Evolutionary conservation across 2,113 vertebrate species (phyloP).

Genomic region (Benitochromis conjunctus): DNA sequence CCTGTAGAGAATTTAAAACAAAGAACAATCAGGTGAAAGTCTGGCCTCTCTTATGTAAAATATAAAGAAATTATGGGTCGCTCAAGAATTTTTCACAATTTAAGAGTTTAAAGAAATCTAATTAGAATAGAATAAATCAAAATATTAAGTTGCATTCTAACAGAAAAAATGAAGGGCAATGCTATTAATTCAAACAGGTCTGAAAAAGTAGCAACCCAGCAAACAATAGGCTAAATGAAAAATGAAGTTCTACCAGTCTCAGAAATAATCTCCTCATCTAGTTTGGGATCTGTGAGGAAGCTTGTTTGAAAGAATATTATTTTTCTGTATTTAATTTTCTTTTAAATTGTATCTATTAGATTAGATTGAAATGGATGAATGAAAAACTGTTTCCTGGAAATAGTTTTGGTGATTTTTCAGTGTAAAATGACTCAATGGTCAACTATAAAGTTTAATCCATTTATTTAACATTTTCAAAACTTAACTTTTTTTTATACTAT

Average conservation of each 20-base stretch:
- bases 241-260: background rate
- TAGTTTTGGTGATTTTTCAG: background rate
- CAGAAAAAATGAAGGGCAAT: background rate
- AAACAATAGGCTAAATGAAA: background rate
- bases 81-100: background rate
- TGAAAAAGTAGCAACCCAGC: background rate
- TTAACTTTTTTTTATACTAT: background rate
- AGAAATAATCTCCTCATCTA: background rate
- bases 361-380: background rate
- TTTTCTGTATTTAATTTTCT: background rate
- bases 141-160: background rate
- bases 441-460: background rate
- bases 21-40: background rate
- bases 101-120: background rate
- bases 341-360: background rate
- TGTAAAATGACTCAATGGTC: background rate
- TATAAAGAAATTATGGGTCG: background rate
- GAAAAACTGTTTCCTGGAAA: background rate
- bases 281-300: background rate
- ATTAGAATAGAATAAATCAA: background rate
- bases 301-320: background rate
- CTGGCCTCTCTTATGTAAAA: background rate
- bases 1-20: background rate
- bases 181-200: background rate
- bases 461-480: background rate